Evolutionary conservation across 2,888 invertebrate species (phyloP).

Genomic region (Ametastegia equiseti): DNA sequence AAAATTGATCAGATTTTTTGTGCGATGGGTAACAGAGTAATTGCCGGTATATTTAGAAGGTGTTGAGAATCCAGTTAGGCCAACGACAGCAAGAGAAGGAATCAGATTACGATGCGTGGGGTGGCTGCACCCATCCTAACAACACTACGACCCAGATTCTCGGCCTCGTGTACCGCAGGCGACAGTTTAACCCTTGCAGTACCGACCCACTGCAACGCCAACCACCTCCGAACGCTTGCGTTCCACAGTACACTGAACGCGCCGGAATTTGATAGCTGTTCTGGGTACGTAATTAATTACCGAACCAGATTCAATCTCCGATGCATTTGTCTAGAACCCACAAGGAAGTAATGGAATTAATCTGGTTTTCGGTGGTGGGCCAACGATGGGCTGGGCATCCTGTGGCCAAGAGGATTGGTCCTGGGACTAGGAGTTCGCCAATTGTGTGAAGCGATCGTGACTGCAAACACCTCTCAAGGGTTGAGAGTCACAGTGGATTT

Average conservation of each 20-base stretch:
- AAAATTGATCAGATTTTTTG: background rate
- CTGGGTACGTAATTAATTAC: conserved; percentile 34
- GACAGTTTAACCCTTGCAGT: conserved; percentile 10
- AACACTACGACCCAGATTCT: background rate
- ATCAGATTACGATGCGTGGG: background rate
- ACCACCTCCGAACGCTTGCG: background rate
- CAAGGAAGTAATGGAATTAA: conserved; percentile 27
- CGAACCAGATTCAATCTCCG: conserved; percentile 17
- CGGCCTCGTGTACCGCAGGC: background rate
- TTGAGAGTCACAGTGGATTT: background rate
- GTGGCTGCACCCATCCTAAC: background rate
- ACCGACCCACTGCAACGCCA: background rate
- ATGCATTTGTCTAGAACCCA: conserved; percentile 25
- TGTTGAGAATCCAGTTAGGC: background rate
- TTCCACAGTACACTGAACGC: background rate
- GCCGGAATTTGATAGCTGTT: background rate
- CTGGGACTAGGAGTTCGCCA: background rate
- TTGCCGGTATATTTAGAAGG: background rate
- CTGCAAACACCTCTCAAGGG: background rate
- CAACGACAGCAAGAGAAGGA: background rate
- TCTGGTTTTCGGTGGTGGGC: background rate
- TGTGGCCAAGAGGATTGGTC: background rate
- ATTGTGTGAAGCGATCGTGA: background rate
- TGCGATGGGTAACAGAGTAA: background rate
- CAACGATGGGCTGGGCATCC: background rate